A percentile compares a stretch with the other conserved stretches of the same genome.
Evolutionary conservation across 2,113 vertebrate species (phyloP).

Genomic region (Sylvilagus bachmani): DNA sequence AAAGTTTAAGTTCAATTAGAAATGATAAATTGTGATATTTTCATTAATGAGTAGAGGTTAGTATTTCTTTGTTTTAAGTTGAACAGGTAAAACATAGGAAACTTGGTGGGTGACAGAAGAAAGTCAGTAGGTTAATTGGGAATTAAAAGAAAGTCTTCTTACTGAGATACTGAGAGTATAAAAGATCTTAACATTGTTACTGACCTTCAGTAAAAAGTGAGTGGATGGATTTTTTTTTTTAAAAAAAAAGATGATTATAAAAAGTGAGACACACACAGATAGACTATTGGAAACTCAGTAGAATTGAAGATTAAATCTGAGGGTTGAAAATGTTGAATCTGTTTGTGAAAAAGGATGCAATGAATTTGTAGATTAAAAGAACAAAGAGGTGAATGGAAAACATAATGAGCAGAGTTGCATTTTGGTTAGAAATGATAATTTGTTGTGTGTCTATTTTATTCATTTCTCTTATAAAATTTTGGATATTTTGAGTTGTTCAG

Average conservation of each 20-base stretch:
- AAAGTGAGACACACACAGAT: not conserved
- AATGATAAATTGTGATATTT: conserved; percentile 59
- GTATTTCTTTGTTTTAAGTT: conserved; percentile 10
- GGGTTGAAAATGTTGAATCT: not conserved
- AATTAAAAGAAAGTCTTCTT: not conserved
- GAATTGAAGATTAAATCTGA: not conserved
- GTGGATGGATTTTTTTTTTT: not conserved
- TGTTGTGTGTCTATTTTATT: not conserved
- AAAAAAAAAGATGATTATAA: not conserved
- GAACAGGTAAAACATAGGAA: not conserved
- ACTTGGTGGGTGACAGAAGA: not conserved
- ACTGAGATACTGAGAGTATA: not conserved
- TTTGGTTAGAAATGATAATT: conserved; percentile 47
- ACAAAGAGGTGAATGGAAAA: not conserved
- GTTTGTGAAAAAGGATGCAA: not conserved
- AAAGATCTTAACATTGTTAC: not conserved
- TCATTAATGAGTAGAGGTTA: not conserved
- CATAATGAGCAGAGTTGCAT: not conserved
- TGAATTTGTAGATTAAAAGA: conserved; percentile 31
- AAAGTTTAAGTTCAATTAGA: conserved; percentile 6
- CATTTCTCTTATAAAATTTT: not conserved
- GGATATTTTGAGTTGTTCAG: conserved; percentile 26
- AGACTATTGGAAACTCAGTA: not conserved
- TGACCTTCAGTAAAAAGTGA: not conserved
- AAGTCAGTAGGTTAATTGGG: conserved; percentile 5